Percentiles rank a stretch among this genome's conserved stretches.
Conservation (phyloP, 2,113 vertebrate genomes). For the Etheostoma cragini region DNA sequence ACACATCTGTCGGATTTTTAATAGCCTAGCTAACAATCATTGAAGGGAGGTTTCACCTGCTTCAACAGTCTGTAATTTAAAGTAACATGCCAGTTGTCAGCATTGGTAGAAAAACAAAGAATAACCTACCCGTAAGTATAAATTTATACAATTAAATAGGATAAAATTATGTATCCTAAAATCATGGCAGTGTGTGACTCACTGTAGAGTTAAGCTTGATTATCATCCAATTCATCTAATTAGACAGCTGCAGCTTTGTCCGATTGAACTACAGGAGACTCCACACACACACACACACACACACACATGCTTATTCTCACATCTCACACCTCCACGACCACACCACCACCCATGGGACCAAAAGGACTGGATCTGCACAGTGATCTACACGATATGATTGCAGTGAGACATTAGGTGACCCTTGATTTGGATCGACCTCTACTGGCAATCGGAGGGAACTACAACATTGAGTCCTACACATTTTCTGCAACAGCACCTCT, state of each 20-base stretch:
- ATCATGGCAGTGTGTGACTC: too few relatives aligned
- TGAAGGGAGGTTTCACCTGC: too few relatives aligned
- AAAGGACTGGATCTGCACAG: neutral
- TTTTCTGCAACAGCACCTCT: neutral
- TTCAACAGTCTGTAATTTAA: too few relatives aligned
- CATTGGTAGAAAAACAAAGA: too few relatives aligned
- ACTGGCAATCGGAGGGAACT: slow-evolving; percentile 6
- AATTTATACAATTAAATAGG: too few relatives aligned
- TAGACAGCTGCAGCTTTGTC: too few relatives aligned
- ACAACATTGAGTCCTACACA: neutral
- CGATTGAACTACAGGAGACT: neutral
- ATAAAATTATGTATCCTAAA: too few relatives aligned
- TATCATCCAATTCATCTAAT: neutral
- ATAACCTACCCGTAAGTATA: too few relatives aligned
- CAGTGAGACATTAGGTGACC: neutral
- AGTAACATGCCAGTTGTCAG: too few relatives aligned
- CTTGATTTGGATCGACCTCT: slow-evolving; percentile 24
- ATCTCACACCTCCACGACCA: neutral
- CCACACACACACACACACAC: neutral
- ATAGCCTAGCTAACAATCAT: too few relatives aligned
- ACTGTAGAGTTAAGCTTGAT: neutral
- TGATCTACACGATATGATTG: neutral
- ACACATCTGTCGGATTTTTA: too few relatives aligned
- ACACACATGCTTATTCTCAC: neutral
- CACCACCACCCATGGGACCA: too few relatives aligned